Evolutionary conservation across 53 echinoderm and acorn worm genomes (phyloP), one percentile per base, ranked within the genome.

Genomic region (Henricia sp.): DNA sequence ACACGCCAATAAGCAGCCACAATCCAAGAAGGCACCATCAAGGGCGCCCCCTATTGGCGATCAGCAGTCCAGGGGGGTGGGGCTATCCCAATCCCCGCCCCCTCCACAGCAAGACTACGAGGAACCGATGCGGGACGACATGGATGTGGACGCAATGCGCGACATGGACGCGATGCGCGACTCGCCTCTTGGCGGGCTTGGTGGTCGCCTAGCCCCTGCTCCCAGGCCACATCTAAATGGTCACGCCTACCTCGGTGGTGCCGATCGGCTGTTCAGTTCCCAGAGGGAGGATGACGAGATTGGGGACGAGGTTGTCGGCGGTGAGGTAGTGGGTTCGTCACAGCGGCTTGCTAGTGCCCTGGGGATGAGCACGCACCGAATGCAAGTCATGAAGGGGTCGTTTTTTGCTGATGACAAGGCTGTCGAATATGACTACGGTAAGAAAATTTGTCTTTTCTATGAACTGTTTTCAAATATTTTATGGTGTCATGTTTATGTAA

Each of bases 351-450:
- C 95, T 28, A 92, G 82, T 44, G 84, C 88, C 65, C 56, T 99
- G 16, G 99, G 93, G 14, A 90, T 99, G 83, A 99, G 89, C 77
- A 65, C 99, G 16, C 99, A 99, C 52, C 71, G 99, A 32, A 92
- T 99, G 99, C 99, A 99, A 62, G 95, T 99, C 55, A 99, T 99
- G 95, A 99, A 99, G 71, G 99, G 92, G 34, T 99, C 99, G 0
- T 99, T 99, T 58, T 99, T 99, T 77, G 95, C 85, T 14, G 91
- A 88, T 33, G 88, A 88, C 17, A 91, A 94, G 19, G 78, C 68
- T 10, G 77, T 74, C n/a, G 91, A 88, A 55, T 91, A 84, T 37
- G 78, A 88, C 16, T 44, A 74, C 57, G 64, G 85, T 59, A 25
- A 52, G 75, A 62, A 44, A 33, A 1, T n/a, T n/a, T n/a, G n/a